Base-by-base conservation (phyloP, 1,140 invertebrate species). In the Goniozus legneri region DNA sequence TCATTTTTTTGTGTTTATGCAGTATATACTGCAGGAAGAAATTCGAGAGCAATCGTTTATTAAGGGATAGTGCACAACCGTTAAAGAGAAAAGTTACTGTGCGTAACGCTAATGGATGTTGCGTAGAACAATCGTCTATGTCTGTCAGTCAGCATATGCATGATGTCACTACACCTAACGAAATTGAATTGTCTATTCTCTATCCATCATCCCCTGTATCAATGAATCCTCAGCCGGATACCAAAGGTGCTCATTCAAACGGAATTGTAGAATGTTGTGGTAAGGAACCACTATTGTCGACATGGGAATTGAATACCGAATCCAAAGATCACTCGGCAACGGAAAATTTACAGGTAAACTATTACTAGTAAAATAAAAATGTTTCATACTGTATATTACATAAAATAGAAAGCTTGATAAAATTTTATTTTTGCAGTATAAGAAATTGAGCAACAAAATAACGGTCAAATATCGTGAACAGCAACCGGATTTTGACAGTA, bases 281-380 rank as follows among this genome's bases (percentile, higher is more conserved):
- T 6, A 76, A 76, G 49, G 64, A 76, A 32, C 72, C 76, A 19
- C 58, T 79, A 19, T 52, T 79, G 33, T 56, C 62, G 14, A 50
- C 73, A 37, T 76, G 76, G 76, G 58, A 70, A 43, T 54, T 67
- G 16, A 77, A 79, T 53, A 76, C 76, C 20, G 67, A 74, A 43
- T 58, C 64, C 20, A 74, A 73, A 35, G 67, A 73, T 60, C 62
- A 78, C 38, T 66, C 73, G 44, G 79, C 79, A 32, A 79, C 74
- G 31, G 77, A 80, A 65, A 80, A 80, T 69, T 77, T 78, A 36
- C 75, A 80, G 72, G 80, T 82, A 68, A 59, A 31, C 44, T 7
- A 12, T 8, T 39, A 47, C 20, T 46, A 1, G 10, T 42, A 24
- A 7, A 24, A 13, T 19, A 16, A 22, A 22, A 19, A 35, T 3